phyloP scores from a whole-genome alignment of 2,113 vertebrate species.

The Halcyon malimbica region DNA sequence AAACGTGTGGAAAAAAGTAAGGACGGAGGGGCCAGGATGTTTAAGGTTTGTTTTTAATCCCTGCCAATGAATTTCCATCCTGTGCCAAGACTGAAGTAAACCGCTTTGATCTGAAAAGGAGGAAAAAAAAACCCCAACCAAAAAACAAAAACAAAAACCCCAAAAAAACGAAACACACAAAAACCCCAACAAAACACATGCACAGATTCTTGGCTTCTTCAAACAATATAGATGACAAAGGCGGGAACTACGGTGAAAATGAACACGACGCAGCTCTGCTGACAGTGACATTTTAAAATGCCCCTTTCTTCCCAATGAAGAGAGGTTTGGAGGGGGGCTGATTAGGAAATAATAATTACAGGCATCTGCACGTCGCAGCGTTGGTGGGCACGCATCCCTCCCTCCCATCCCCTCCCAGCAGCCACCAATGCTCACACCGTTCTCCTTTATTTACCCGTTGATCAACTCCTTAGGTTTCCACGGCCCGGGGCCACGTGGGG shows the following conservation, averaged over 20 bases:
- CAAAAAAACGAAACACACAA: neutral
- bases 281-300: neutral
- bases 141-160: neutral
- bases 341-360: neutral
- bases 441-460: neutral
- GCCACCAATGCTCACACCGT: neutral
- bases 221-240: constrained; percentile 45
- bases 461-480: neutral
- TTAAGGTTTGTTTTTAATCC: constrained; percentile 50
- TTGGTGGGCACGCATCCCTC: neutral
- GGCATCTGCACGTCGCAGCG: neutral
- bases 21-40: constrained; percentile 50
- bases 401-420: neutral
- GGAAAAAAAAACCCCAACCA: neutral
- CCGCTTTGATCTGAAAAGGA: constrained; percentile 57
- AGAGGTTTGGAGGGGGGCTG: neutral
- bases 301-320: neutral
- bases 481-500: accelerated
- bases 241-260: constrained; percentile 10
- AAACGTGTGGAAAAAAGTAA: constrained; percentile 33
- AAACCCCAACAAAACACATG: neutral
- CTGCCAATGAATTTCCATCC: constrained; percentile 56
- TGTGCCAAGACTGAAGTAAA: constrained; percentile 61
- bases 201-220: constrained; percentile 26
- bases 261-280: neutral